Evolutionary conservation across 2,888 invertebrate genomes (phyloP).

Genomic region (Metalampra italica): DNA sequence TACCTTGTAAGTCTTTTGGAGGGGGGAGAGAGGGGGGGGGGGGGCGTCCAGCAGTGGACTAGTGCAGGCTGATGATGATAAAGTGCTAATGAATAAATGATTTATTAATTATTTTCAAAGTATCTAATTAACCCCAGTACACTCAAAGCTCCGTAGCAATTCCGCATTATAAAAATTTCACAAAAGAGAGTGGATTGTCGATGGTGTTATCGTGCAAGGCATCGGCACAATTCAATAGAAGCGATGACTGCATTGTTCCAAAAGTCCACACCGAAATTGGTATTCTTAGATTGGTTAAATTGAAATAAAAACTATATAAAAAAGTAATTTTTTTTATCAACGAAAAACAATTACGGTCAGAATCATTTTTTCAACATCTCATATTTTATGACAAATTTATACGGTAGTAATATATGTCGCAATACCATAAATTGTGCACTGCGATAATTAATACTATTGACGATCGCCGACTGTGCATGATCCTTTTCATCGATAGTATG

Average conservation of each 20-base stretch:
- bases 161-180: conserved; percentile 35
- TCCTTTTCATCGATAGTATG: too few species aligned
- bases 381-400: too few species aligned
- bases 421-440: too few species aligned
- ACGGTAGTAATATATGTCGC: too few species aligned
- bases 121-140: conserved; percentile 9
- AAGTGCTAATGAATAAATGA: too few species aligned
- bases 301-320: neutral
- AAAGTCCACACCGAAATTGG: conserved; percentile 20
- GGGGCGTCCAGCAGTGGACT: too few species aligned
- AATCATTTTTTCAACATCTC: too few species aligned
- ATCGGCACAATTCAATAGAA: conserved; percentile 48
- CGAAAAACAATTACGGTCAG: neutral
- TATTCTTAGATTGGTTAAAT: conserved; percentile 9
- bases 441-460: too few species aligned
- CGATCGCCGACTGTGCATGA: too few species aligned
- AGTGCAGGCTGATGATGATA: too few species aligned
- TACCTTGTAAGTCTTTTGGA: too few species aligned
- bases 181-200: conserved; percentile 55
- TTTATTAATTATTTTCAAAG: neutral
- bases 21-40: too few species aligned
- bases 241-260: conserved; percentile 35
- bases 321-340: neutral
- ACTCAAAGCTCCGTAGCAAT: conserved; percentile 20
- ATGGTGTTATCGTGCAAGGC: conserved; percentile 37